Evolutionary conservation across 2,113 vertebrate genomes (phyloP).

Genomic region (Todiramphus chloris): DNA sequence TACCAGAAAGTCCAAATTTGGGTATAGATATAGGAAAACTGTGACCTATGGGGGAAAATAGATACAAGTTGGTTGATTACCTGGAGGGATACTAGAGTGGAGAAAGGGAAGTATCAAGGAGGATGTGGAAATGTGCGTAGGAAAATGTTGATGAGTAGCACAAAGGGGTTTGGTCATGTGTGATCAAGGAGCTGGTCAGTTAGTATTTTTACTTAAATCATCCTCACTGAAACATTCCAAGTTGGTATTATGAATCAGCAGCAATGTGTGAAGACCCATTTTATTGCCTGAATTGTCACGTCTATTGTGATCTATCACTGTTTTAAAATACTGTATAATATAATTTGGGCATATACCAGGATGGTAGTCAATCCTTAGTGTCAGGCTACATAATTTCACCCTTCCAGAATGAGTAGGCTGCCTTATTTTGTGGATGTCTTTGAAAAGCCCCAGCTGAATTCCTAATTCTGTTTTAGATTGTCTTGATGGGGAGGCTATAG

Average conservation of each 20-base stretch:
- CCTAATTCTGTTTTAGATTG: background rate
- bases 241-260: background rate
- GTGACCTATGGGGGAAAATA: background rate
- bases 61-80: background rate
- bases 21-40: background rate
- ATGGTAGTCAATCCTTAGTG: background rate
- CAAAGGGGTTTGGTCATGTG: background rate
- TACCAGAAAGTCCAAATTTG: background rate
- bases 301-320: background rate
- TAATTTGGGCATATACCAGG: background rate
- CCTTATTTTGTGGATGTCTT: background rate
- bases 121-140: background rate
- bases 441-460: background rate
- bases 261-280: background rate
- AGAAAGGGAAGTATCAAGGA: background rate
- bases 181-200: background rate
- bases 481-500: fast-evolving
- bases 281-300: background rate
- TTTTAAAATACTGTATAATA: background rate
- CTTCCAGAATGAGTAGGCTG: background rate
- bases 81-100: background rate
- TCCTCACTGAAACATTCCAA: background rate
- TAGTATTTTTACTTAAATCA: background rate
- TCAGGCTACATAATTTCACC: background rate
- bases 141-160: background rate